A percentile compares a stretch with the other conserved stretches of the same genome.
Conservation (phyloP, 2,113 vertebrate species). For the Crocuta crocuta region DNA sequence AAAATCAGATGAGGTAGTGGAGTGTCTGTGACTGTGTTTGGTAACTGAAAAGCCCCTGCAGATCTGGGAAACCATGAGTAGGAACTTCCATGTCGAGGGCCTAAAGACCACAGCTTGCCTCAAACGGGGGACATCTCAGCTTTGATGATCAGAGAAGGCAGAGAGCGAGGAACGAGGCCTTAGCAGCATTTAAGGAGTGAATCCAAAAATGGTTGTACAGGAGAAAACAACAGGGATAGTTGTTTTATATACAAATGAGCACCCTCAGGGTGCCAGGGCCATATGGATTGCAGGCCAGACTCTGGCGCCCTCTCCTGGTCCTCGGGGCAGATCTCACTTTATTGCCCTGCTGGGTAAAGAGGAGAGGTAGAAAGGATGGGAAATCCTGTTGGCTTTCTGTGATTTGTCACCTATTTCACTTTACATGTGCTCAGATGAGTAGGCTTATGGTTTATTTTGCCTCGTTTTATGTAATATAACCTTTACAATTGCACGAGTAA, state of each 20-base stretch:
- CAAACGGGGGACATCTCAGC: not conserved
- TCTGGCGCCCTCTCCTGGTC: constrained; percentile 44
- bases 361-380: not conserved
- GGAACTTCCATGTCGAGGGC: not conserved
- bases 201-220: not conserved
- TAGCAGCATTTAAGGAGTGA: not conserved
- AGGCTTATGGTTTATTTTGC: not conserved
- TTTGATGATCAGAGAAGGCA: not conserved
- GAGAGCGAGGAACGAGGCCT: not conserved
- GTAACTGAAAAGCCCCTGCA: not conserved
- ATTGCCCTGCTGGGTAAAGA: not conserved
- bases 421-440: not conserved
- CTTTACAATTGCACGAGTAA: not conserved
- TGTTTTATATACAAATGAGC: not conserved
- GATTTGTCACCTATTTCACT: not conserved
- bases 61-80: not conserved
- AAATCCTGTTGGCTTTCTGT: not conserved
- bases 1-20: not conserved
- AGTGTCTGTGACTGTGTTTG: not conserved
- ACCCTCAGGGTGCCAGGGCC: rapidly evolving
- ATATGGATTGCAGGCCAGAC: not conserved
- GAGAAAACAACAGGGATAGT: not conserved
- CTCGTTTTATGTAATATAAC: not conserved
- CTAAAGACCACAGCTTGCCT: not conserved
- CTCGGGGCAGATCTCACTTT: not conserved